Evolutionary conservation across 1,140 invertebrate species (phyloP).

Genomic region (Atta colombica): DNA sequence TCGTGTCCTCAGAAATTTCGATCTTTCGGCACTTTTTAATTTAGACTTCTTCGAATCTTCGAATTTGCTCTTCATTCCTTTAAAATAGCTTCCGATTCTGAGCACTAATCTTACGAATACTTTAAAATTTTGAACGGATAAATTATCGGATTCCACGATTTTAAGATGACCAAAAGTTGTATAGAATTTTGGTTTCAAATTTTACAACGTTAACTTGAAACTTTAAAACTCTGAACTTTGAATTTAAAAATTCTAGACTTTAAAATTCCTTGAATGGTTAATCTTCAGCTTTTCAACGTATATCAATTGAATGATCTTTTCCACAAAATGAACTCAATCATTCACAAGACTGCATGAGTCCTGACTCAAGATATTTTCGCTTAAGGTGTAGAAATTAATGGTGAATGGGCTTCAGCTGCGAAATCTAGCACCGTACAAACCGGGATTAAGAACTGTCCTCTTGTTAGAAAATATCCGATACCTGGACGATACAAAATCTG

Average conservation of each 20-base stretch:
- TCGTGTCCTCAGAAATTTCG: neutral
- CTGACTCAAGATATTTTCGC: neutral
- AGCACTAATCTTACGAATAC: neutral
- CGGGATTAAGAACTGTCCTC: conserved; percentile 10
- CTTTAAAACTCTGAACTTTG: neutral
- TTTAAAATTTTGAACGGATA: neutral
- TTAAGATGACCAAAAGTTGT: neutral
- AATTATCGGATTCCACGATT: neutral
- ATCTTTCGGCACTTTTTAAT: conserved; percentile 24
- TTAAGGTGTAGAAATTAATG: conserved; percentile 5
- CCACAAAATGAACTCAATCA: neutral
- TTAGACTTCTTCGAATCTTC: neutral
- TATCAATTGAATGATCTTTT: neutral
- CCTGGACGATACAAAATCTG: conserved; percentile 23
- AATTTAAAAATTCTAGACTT: neutral
- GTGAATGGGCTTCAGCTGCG: neutral
- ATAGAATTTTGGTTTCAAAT: neutral
- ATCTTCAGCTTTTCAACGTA: conserved; percentile 1
- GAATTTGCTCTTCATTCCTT: neutral
- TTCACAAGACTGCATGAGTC: neutral
- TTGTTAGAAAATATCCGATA: conserved; percentile 17
- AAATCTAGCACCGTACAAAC: conserved; percentile 23
- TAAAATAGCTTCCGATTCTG: neutral
- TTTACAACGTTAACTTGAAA: neutral
- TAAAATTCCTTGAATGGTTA: neutral